A percentile compares a stretch with the other conserved stretches of the same genome.
phyloP scores from a whole-genome alignment of 2,113 vertebrate genomes.

The Hippocampus guttulatus region DNA sequence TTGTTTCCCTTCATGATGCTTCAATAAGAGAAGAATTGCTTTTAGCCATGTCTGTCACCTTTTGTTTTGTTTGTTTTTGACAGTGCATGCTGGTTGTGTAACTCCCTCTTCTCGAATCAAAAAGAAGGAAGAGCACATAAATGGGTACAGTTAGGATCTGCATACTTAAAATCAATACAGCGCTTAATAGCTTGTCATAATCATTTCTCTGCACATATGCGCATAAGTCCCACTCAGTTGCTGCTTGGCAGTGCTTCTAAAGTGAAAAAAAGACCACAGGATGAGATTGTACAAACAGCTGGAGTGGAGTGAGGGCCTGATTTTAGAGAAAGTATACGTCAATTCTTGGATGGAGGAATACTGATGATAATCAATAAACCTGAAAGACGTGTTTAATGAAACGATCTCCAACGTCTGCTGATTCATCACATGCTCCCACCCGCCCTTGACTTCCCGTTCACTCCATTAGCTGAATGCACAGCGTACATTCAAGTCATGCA shows the following conservation, averaged over 20 bases:
- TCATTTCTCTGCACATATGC: background rate
- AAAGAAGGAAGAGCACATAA: background rate
- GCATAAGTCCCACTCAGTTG: background rate
- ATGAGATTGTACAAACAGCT: background rate
- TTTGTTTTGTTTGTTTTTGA: too few relatives aligned
- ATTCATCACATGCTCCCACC: background rate
- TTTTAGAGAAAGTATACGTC: background rate
- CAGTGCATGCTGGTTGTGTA: background rate
- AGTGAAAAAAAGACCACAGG: background rate
- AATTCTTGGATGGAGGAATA: background rate
- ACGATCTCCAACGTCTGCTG: background rate
- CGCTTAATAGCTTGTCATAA: background rate
- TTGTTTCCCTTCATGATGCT: too few relatives aligned
- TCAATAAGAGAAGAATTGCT: too few relatives aligned
- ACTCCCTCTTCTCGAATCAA: background rate
- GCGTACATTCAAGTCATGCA: background rate
- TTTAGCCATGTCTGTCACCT: too few relatives aligned
- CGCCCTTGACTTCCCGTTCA: background rate
- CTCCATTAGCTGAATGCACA: background rate
- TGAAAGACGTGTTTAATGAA: background rate
- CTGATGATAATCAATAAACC: background rate
- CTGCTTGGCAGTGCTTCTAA: background rate
- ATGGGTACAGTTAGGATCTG: background rate
- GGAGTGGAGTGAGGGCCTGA: background rate
- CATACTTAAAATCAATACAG: background rate